These are phyloP conservation scores for Oryzias javanicus DNA, from an alignment of 2,113 vertebrate species.

Conservation along the genomic window DNA sequence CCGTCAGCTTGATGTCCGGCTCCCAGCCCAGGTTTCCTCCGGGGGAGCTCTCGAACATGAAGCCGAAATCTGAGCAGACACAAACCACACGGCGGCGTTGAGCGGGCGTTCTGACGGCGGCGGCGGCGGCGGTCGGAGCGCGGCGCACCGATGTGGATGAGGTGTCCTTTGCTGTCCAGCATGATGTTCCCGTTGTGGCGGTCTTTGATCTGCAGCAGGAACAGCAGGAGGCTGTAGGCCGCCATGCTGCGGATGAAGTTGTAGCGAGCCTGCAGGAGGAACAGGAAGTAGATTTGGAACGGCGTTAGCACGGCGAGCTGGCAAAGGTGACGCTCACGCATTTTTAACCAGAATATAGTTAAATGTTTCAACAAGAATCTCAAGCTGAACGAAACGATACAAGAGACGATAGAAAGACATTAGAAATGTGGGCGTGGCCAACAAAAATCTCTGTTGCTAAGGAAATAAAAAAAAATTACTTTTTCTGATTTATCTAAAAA, in stretches of 20 bases:
- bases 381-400: too few relatives aligned
- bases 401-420: too few relatives aligned
- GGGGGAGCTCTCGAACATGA: slow-evolving; percentile 99
- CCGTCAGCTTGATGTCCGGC: slow-evolving; percentile 97
- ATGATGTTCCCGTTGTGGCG: slow-evolving; percentile 99
- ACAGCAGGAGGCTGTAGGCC: slow-evolving; percentile 94
- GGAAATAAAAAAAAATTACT: too few relatives aligned
- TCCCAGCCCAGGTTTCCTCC: slow-evolving; percentile 98
- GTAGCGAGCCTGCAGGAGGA: slow-evolving; percentile 86
- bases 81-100: background rate
- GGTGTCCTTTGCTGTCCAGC: slow-evolving; percentile 95
- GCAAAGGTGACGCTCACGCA: too few relatives aligned
- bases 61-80: slow-evolving; percentile 90
- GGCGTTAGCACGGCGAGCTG: too few relatives aligned
- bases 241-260: slow-evolving; percentile 99
- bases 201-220: slow-evolving; percentile 98
- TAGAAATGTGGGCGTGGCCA: too few relatives aligned
- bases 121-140: background rate
- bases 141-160: slow-evolving; percentile 67
- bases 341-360: too few relatives aligned
- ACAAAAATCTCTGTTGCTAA: too few relatives aligned
- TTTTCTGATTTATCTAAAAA: too few relatives aligned
- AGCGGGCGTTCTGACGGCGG: background rate
- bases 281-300: background rate
- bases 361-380: too few relatives aligned